phyloP scores from a whole-genome alignment of 1,140 invertebrate genomes.

The Procambarus clarkii region DNA sequence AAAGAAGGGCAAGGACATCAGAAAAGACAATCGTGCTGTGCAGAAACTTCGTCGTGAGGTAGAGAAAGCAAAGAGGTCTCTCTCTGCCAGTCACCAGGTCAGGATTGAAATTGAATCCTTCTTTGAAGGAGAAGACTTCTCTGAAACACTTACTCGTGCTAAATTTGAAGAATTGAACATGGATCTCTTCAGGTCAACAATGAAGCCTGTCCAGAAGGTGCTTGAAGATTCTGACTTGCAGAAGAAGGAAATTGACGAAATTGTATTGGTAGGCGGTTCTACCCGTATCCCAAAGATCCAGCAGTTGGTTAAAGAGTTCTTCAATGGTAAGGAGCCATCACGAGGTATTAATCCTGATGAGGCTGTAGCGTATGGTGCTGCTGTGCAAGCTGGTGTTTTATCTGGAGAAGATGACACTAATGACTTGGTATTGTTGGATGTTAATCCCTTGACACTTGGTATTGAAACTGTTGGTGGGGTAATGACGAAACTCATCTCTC shows the following conservation, averaged over 20 bases:
- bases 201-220: constrained; percentile 99
- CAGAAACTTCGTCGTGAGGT: constrained; percentile 97
- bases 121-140: constrained; percentile 99
- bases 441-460: constrained; percentile 98
- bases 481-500: constrained; percentile 98
- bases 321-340: constrained; percentile 97
- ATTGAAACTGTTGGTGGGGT: constrained; percentile 99
- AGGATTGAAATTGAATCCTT: constrained; percentile 99
- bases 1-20: constrained; percentile 98
- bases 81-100: constrained; percentile 96
- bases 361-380: constrained; percentile 98
- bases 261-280: constrained; percentile 98
- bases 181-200: constrained; percentile 98
- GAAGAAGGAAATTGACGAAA: constrained; percentile 99
- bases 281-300: constrained; percentile 99
- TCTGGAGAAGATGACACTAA: constrained; percentile 95
- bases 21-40: constrained; percentile 94
- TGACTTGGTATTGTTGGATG: constrained; percentile 97
- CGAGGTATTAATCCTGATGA: constrained; percentile 99
- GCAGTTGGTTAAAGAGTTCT: constrained; percentile 98
- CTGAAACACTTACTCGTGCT: constrained; percentile 98
- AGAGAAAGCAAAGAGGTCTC: constrained; percentile 97
- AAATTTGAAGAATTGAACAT: constrained; percentile 99
- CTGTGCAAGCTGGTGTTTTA: constrained; percentile 87
- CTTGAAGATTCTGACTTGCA: constrained; percentile 99